Conservation (phyloP, 2,797 vertebrate genomes). For the Squalus acanthias region DNA sequence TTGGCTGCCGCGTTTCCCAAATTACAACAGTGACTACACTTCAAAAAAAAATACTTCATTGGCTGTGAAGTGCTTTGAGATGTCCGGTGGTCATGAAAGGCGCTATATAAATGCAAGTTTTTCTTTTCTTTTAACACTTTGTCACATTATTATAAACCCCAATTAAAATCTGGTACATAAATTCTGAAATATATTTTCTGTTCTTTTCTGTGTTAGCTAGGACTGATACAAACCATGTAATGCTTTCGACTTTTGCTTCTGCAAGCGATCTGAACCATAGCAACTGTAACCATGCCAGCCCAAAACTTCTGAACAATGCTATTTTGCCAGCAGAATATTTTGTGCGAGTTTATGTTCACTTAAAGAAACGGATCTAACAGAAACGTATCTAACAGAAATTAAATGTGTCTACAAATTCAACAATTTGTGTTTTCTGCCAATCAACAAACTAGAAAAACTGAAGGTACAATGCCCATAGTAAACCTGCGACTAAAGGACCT, state of each 20-base stretch:
- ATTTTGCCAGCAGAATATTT: background rate
- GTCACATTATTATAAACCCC: background rate
- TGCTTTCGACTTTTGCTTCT: background rate
- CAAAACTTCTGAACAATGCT: background rate
- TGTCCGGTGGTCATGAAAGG: no score
- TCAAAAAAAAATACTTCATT: no score
- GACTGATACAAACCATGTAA: background rate
- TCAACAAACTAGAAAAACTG: background rate
- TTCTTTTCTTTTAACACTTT: background rate
- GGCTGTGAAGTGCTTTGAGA: no score
- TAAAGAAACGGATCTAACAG: background rate
- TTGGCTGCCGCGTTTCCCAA: no score
- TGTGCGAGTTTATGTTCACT: background rate
- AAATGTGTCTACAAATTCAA: background rate
- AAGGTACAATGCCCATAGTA: background rate
- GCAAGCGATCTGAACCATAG: background rate
- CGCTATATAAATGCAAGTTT: no score
- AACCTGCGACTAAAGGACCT: background rate
- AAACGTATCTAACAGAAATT: background rate
- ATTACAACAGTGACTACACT: no score
- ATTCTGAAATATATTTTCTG: background rate
- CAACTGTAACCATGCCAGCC: conserved; percentile 19
- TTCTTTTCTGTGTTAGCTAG: background rate
- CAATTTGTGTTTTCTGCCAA: background rate
- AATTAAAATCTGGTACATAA: background rate